phyloP scores from a whole-genome alignment of 2,113 vertebrate genomes.

The Neolamprologus longior region DNA sequence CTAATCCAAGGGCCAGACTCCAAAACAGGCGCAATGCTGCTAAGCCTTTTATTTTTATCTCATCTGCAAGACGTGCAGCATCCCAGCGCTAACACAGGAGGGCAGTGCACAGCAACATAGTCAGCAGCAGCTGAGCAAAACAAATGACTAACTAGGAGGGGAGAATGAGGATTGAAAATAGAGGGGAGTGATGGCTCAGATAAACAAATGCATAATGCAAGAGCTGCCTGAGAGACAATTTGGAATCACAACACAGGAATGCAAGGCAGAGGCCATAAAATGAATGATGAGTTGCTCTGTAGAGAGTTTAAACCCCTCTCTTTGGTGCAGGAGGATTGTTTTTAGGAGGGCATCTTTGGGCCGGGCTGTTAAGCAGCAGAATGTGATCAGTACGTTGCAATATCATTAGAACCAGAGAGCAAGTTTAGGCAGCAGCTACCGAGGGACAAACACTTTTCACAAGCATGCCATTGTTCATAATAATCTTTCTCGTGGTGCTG shows the following conservation, averaged over 20 bases:
- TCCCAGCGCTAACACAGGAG: conserved; percentile 33
- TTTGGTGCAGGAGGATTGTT: conserved; percentile 15
- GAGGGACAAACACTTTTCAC: conserved; percentile 8
- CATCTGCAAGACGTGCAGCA: conserved; percentile 6
- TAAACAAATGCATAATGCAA: conserved; percentile 64
- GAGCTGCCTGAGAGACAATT: conserved; percentile 45
- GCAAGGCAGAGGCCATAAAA: conserved; percentile 31
- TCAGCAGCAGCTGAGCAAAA: conserved; percentile 7
- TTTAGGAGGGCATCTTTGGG: conserved; percentile 8
- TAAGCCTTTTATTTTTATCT: conserved; percentile 65
- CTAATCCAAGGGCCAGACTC: conserved; percentile 69
- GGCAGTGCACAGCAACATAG: conserved; percentile 43
- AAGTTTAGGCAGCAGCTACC: conserved; percentile 3
- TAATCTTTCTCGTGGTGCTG: conserved; percentile 37
- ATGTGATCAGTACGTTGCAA: conserved; percentile 19
- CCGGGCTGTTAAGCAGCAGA: conserved; percentile 5
- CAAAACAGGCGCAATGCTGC: conserved; percentile 62
- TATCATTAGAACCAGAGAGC: conserved; percentile 26
- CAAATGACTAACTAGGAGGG: conserved; percentile 29
- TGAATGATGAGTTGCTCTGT: conserved; percentile 30
- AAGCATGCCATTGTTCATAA: conserved; percentile 32
- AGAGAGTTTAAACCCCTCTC: conserved; percentile 18
- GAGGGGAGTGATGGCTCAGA: conserved; percentile 34
- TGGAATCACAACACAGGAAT: conserved; percentile 41
- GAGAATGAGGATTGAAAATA: conserved; percentile 16